These are phyloP conservation scores for Lepidocyrtinus sp. DNA, from an alignment of 2,888 invertebrate species.

Conservation along the genomic window DNA sequence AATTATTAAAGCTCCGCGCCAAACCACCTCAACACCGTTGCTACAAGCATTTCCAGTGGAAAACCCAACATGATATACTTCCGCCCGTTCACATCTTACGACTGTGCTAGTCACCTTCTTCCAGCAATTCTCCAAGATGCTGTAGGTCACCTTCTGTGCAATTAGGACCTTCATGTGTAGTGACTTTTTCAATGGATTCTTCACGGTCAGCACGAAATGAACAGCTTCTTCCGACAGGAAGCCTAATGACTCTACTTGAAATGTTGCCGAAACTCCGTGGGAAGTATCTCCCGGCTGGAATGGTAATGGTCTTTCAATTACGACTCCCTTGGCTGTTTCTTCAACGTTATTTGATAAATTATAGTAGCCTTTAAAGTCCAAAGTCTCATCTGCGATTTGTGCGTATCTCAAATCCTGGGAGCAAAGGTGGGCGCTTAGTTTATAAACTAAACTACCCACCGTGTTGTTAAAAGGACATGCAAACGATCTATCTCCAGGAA, in stretches of 20 bases:
- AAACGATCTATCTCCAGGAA: slow-evolving; percentile 37
- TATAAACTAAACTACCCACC: slow-evolving; percentile 38
- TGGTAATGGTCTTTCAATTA: slow-evolving; percentile 35
- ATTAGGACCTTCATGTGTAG: slow-evolving; percentile 46
- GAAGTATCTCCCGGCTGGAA: neutral
- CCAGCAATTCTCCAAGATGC: slow-evolving; percentile 45
- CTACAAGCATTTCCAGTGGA: neutral
- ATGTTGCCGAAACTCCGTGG: slow-evolving; percentile 14
- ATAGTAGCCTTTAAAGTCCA: slow-evolving; percentile 46
- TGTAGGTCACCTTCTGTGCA: slow-evolving; percentile 42
- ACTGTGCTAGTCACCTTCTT: slow-evolving; percentile 44
- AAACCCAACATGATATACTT: too few species aligned
- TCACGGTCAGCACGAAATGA: slow-evolving; percentile 31
- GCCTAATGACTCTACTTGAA: slow-evolving; percentile 38
- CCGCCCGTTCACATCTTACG: slow-evolving; percentile 41
- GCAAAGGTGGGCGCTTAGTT: slow-evolving; percentile 46
- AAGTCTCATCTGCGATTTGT: slow-evolving; percentile 42
- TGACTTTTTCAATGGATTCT: slow-evolving; percentile 29
- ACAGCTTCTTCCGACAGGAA: slow-evolving; percentile 46
- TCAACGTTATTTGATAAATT: slow-evolving; percentile 19
- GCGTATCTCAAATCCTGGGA: slow-evolving; percentile 42
- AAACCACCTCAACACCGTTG: slow-evolving; percentile 25
- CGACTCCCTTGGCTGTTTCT: slow-evolving; percentile 17
- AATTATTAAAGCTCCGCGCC: slow-evolving; percentile 51
- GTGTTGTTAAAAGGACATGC: slow-evolving; percentile 49